Evolutionary conservation across 2,888 invertebrate species (phyloP).

Genomic region (Ichneumoninae sp.): DNA sequence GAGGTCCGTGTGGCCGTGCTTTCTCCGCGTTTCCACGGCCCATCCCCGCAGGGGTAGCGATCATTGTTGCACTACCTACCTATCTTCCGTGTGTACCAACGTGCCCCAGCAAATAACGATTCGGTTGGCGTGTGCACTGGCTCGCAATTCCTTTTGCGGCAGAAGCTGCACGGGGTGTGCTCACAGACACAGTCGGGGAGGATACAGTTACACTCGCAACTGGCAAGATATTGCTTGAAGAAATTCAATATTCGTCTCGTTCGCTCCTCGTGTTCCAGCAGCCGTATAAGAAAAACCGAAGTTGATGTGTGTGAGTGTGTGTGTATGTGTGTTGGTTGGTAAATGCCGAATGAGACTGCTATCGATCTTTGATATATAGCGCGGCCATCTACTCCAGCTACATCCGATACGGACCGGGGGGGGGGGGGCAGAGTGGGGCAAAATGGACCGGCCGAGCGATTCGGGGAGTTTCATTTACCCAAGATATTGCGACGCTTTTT

Average conservation of each 20-base stretch:
- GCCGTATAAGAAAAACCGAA: neutral
- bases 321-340: neutral
- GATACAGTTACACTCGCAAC: neutral
- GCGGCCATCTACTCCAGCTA: neutral
- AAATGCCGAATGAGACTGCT: conserved; percentile 2
- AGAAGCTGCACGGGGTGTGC: conserved; percentile 24
- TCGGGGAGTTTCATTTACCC: neutral
- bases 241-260: conserved; percentile 45
- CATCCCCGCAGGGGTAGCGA: conserved; percentile 5
- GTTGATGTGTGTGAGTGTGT: neutral
- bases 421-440: neutral
- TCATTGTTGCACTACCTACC: neutral
- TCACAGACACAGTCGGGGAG: conserved; percentile 3
- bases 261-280: neutral
- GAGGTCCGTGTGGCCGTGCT: conserved; percentile 23
- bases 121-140: conserved; percentile 18
- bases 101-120: conserved; percentile 15
- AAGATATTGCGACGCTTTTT: neutral
- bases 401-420: neutral
- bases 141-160: conserved; percentile 19
- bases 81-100: neutral
- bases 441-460: neutral
- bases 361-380: neutral
- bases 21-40: conserved; percentile 14
- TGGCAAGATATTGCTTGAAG: conserved; percentile 5